Percentiles rank a stretch among this genome's conserved stretches.
phyloP scores from a whole-genome alignment of 64 coral and sea anemone species.

The Stichodactyla mertensii region DNA sequence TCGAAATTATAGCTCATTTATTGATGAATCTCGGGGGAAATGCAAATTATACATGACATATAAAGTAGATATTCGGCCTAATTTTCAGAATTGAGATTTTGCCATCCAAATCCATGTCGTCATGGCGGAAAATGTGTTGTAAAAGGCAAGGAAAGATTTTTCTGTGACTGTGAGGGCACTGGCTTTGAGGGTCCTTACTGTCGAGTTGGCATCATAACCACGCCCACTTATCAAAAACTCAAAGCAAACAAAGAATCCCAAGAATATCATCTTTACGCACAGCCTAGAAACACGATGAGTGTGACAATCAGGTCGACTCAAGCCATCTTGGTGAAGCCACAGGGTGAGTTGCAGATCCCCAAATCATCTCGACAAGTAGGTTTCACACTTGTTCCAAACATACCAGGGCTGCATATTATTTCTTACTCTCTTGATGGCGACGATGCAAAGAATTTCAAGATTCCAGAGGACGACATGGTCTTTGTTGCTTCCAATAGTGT shows the following conservation, averaged over 20 bases:
- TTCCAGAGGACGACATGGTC: slow-evolving; percentile 21
- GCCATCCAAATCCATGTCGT: slow-evolving; percentile 37
- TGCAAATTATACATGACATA: too few species aligned
- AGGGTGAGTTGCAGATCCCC: background rate
- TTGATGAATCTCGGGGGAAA: too few species aligned
- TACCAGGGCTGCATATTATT: slow-evolving; percentile 35
- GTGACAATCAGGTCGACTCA: background rate
- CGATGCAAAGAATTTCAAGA: slow-evolving; percentile 19
- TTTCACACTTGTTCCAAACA: slow-evolving; percentile 30
- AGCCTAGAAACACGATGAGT: background rate
- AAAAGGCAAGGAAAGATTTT: background rate
- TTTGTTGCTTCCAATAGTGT: background rate
- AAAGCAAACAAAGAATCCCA: background rate
- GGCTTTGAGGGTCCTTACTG: slow-evolving; percentile 20
- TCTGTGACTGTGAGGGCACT: slow-evolving; percentile 33
- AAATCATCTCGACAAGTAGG: background rate
- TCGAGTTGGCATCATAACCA: slow-evolving; percentile 11
- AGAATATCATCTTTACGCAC: background rate
- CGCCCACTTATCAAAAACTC: slow-evolving; percentile 23
- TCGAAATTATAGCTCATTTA: too few species aligned
- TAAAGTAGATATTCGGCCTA: too few species aligned
- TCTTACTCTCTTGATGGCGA: slow-evolving; percentile 30
- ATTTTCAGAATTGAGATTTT: slow-evolving; percentile 16
- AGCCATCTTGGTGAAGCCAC: background rate
- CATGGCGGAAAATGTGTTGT: slow-evolving; percentile 17